Conservation (phyloP, 2,797 vertebrate genomes). For the Phataginus tricuspis region DNA sequence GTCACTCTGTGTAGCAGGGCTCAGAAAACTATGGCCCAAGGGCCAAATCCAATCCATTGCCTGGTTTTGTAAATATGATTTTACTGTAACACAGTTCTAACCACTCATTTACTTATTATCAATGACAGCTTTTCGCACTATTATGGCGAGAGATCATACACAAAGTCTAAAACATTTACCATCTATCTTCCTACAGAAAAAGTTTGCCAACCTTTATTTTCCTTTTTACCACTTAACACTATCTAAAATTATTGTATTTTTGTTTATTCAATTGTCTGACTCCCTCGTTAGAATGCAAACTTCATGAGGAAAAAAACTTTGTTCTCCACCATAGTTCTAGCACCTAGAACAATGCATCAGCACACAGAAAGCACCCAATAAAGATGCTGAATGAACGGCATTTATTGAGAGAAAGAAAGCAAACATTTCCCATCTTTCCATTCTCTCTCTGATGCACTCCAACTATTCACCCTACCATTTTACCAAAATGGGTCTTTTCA, state of each 20-base stretch:
- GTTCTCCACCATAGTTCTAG: background rate
- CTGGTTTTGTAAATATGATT: background rate
- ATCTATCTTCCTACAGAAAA: background rate
- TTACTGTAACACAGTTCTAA: background rate
- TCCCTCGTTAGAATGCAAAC: background rate
- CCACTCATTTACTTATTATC: background rate
- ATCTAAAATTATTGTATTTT: background rate
- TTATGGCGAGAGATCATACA: background rate
- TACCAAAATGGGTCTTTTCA: slow-evolving; percentile 7
- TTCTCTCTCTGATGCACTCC: background rate
- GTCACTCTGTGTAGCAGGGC: background rate
- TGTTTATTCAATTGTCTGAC: background rate
- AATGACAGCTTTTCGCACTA: background rate
- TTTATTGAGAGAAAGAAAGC: background rate
- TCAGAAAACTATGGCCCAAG: background rate
- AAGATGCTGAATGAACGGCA: background rate
- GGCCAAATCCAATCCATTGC: background rate
- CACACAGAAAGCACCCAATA: background rate
- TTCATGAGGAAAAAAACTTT: slow-evolving; percentile 10
- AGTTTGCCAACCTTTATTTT: background rate
- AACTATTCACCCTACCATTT: background rate
- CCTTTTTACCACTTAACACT: slow-evolving; percentile 21
- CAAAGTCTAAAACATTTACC: background rate
- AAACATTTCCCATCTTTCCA: background rate
- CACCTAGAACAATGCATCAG: background rate